phyloP scores from a whole-genome alignment of 2,797 vertebrate genomes.

The Peromyscus eremicus region DNA sequence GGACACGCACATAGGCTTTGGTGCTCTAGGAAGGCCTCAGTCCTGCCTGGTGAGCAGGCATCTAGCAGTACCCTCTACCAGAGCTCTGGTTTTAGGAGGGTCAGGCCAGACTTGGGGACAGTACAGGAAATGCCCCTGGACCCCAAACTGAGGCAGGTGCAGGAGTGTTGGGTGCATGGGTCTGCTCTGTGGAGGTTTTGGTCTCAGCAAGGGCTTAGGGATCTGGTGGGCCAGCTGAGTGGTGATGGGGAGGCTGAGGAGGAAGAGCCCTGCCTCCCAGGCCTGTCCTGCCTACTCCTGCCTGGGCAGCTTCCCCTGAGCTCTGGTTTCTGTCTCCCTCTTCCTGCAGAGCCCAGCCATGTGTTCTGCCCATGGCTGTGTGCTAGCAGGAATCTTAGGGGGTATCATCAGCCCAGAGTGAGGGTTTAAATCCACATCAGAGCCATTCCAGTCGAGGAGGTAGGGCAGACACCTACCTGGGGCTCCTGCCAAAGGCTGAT shows the following conservation, averaged over 20 bases:
- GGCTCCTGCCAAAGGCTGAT: neutral
- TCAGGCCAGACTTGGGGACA: neutral
- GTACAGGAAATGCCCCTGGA: too few species aligned
- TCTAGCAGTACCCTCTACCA: neutral
- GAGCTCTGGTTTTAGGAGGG: neutral
- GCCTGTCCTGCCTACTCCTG: neutral
- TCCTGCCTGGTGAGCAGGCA: neutral
- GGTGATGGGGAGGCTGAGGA: neutral
- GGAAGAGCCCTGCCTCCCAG: neutral
- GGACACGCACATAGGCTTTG: accelerated
- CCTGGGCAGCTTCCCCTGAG: neutral
- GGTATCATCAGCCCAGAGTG: neutral
- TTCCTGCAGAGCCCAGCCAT: neutral
- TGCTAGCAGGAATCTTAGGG: neutral
- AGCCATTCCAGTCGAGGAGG: neutral
- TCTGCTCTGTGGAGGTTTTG: neutral
- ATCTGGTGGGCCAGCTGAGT: neutral
- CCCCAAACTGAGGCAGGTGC: neutral
- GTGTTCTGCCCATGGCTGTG: accelerated
- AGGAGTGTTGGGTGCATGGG: neutral
- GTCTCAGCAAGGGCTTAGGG: neutral
- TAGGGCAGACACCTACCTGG: neutral
- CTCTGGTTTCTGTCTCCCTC: neutral
- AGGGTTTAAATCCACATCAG: neutral
- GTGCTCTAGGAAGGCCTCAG: neutral